Evolutionary conservation across 1,140 invertebrate species (phyloP), one percentile per base, ranked within the genome.

Genomic region (Zaprionus capensis): DNA sequence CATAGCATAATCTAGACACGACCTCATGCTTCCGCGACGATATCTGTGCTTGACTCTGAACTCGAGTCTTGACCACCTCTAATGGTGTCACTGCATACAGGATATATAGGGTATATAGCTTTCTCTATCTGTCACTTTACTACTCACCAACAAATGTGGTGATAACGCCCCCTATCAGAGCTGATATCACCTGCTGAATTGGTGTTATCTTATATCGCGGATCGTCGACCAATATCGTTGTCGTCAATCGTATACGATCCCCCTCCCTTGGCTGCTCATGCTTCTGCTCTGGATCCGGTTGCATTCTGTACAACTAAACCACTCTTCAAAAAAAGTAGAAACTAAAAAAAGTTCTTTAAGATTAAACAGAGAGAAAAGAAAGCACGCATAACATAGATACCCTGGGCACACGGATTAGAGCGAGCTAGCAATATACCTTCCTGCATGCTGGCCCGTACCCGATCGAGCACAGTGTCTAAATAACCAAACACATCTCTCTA

Each of bases 11-110:
- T 76, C 97, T 97, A 34, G 95, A 96, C 5, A 96, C 53, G 99
- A 94, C 62, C 98, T 94, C 80, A 98, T 98, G 94, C 99, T 99
- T 2, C 98, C 98, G 79, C 7, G 72, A 41, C 4, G 74, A 17
- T 5, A 98, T 96, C 93, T 99, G 99, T 4, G 97, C 96, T 22
- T 99, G 99, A 2, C 97, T 96, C 34, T 99, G 99, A 17, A 99
- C 94, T 36, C 99, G 95, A 75, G 99, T 99, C 94, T 99, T 99
- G 0, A 99, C 98, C 24, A 99, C 99, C 95, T 99, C 99, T 73
- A 99, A 93, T 0, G 99, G 99, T 5, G 99, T 99, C 86, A 99
- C 98, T 99, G 92, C 51, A 46, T 46, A 17, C 17, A 9, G 7
- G n/a, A 20, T 9, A 46, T 17, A 1, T 46, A 46, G 0, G 6